Evolutionary conservation across 2,113 vertebrate species (phyloP).

Genomic region (Microcebus murinus): DNA sequence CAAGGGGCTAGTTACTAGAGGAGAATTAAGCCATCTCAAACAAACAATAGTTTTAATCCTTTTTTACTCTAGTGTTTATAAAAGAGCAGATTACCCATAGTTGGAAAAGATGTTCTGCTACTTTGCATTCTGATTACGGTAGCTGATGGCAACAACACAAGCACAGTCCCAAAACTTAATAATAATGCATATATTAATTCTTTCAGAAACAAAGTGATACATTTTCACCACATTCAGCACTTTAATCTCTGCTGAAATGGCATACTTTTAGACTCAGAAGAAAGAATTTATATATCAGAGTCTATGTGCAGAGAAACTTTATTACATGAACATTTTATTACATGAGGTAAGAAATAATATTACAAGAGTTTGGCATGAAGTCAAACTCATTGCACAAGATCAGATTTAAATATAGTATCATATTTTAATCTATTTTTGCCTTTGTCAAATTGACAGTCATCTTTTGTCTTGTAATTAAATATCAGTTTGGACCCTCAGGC

Average conservation of each 20-base stretch:
- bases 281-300: slow-evolving; percentile 20
- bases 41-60: slow-evolving; percentile 49
- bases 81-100: background rate
- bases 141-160: background rate
- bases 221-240: background rate
- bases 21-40: slow-evolving; percentile 53
- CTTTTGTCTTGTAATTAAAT: slow-evolving; percentile 74
- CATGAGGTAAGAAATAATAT: slow-evolving; percentile 51
- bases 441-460: slow-evolving; percentile 76
- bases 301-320: background rate
- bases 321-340: slow-evolving; percentile 57
- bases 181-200: slow-evolving; percentile 19
- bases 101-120: slow-evolving; percentile 3
- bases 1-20: background rate
- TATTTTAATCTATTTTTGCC: slow-evolving; percentile 69
- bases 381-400: slow-evolving; percentile 67
- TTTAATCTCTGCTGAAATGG: slow-evolving; percentile 31
- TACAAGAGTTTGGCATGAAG: slow-evolving; percentile 54
- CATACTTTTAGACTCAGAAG: background rate
- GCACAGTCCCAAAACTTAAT: background rate
- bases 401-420: slow-evolving; percentile 77
- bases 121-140: slow-evolving; percentile 38
- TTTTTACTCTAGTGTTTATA: slow-evolving; percentile 35
- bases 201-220: slow-evolving; percentile 9
- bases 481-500: slow-evolving; percentile 77